Percentiles rank a stretch among this genome's conserved stretches.
Evolutionary conservation across 2,888 invertebrate genomes (phyloP).

Genomic region (Desoria tigrina): DNA sequence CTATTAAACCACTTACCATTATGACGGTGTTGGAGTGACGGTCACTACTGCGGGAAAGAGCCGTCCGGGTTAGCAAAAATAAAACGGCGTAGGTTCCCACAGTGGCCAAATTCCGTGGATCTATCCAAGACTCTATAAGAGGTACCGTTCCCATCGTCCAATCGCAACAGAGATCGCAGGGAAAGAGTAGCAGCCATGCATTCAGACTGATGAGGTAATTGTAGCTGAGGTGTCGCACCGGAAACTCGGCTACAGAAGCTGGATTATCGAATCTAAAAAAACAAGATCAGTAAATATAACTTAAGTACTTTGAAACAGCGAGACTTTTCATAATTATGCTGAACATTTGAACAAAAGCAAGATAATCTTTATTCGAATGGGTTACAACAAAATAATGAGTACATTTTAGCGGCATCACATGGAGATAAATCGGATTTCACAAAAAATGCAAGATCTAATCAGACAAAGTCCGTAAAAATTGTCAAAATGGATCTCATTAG

Average conservation of each 20-base stretch:
- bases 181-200: slow-evolving; percentile 83
- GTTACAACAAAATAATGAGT: too few species aligned
- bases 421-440: too few species aligned
- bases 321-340: too few species aligned
- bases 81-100: slow-evolving; percentile 66
- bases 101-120: slow-evolving; percentile 79
- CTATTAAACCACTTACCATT: slow-evolving; percentile 56
- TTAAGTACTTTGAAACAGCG: background rate
- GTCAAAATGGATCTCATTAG: too few species aligned
- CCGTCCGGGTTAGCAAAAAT: slow-evolving; percentile 53
- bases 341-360: background rate
- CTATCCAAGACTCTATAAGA: slow-evolving; percentile 74
- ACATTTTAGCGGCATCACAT: too few species aligned
- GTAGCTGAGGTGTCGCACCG: slow-evolving; percentile 84
- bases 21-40: slow-evolving; percentile 51
- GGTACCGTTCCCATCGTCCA: slow-evolving; percentile 98
- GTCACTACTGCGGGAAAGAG: slow-evolving; percentile 60
- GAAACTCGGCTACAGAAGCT: slow-evolving; percentile 82
- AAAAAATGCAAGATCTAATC: too few species aligned
- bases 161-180: slow-evolving; percentile 87
- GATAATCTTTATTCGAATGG: too few species aligned
- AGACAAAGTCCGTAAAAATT: too few species aligned
- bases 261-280: slow-evolving; percentile 87
- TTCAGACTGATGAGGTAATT: slow-evolving; percentile 89
- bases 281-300: slow-evolving; percentile 10